Evolutionary conservation across 2,888 invertebrate species (phyloP).

Genomic region (Zhengitettix transpicula): DNA sequence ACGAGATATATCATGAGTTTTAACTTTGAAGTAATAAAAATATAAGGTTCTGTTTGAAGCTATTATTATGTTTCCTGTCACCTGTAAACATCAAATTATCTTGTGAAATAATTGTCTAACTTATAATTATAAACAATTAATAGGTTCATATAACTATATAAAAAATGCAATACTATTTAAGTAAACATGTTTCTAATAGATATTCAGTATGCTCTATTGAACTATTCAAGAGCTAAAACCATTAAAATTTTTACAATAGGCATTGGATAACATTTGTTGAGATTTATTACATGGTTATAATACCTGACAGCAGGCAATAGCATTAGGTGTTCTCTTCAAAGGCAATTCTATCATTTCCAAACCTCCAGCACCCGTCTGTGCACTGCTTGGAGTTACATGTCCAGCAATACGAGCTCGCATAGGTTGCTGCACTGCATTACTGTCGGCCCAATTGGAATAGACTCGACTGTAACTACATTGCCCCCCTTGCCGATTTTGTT

Average conservation of each 20-base stretch:
- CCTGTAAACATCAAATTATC: conserved; percentile 23
- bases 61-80: conserved; percentile 29
- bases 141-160: too few species aligned
- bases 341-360: conserved; percentile 62
- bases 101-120: not conserved
- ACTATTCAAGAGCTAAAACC: not conserved
- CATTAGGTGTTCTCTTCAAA: conserved; percentile 37
- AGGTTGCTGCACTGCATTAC: conserved; percentile 1
- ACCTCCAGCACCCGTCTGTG: conserved; percentile 37
- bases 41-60: conserved; percentile 29
- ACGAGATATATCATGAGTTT: conserved; percentile 48
- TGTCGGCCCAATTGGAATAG: conserved; percentile 47
- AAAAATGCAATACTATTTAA: too few species aligned
- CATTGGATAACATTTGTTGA: not conserved
- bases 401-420: conserved; percentile 53
- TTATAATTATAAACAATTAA: too few species aligned
- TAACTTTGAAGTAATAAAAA: conserved; percentile 42
- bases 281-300: not conserved
- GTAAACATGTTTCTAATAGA: too few species aligned
- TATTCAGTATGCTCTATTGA: too few species aligned
- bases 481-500: conserved; percentile 25
- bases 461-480: conserved; percentile 40
- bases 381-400: conserved; percentile 51
- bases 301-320: conserved; percentile 45
- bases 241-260: not conserved